Conservation (phyloP, 2,888 invertebrate species). For the Carpatolechia fugitivella region DNA sequence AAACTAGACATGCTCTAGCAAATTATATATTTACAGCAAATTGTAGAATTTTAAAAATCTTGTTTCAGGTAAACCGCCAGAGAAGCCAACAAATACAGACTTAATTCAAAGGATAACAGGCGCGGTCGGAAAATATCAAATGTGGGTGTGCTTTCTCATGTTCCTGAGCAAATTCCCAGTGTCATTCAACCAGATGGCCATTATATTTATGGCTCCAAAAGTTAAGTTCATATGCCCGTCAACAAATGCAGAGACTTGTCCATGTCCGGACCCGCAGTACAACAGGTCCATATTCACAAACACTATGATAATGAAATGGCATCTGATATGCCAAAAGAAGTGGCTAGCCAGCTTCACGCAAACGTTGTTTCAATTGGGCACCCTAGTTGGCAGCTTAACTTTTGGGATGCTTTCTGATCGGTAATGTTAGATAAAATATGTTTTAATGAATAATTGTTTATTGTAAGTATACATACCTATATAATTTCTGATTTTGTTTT, state of each 20-base stretch:
- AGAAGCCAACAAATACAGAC: slow-evolving; percentile 33
- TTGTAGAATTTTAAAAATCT: neutral
- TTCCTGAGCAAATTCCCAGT: slow-evolving; percentile 68
- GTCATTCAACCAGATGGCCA: slow-evolving; percentile 74
- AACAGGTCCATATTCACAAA: slow-evolving; percentile 83
- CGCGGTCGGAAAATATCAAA: slow-evolving; percentile 75
- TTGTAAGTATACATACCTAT: too few relatives aligned
- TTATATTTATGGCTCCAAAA: slow-evolving; percentile 71
- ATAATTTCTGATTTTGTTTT: too few relatives aligned
- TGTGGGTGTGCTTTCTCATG: slow-evolving; percentile 57
- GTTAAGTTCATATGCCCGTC: slow-evolving; percentile 48
- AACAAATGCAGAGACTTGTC: slow-evolving; percentile 59
- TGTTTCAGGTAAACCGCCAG: slow-evolving; percentile 30
- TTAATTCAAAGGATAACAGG: slow-evolving; percentile 65
- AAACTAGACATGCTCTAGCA: too few relatives aligned
- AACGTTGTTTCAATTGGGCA: slow-evolving; percentile 86
- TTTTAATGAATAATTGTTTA: neutral
- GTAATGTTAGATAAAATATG: slow-evolving; percentile 68
- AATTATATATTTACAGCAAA: too few relatives aligned
- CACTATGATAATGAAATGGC: slow-evolving; percentile 87
- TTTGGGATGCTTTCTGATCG: slow-evolving; percentile 88
- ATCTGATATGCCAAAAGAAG: slow-evolving; percentile 83
- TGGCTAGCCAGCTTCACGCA: slow-evolving; percentile 85
- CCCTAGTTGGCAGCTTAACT: slow-evolving; percentile 84
- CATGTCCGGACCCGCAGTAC: slow-evolving; percentile 79